Evolutionary conservation across 53 echinoderm and acorn worm genomes (phyloP).

Genomic region (Hippasteria phrygiana): DNA sequence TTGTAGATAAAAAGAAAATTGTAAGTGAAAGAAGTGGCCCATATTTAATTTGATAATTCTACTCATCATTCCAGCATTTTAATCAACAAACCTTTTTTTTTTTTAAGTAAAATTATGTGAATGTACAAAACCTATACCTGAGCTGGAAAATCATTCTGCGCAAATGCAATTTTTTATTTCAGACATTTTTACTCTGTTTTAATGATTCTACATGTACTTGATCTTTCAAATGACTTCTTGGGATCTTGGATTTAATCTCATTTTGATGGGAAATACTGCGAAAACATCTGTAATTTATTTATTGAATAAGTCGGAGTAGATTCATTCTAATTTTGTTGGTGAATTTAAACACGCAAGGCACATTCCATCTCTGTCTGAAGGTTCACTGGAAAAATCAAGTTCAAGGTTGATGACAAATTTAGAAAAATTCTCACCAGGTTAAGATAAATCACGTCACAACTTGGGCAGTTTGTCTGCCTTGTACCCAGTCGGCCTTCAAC

Average conservation of each 20-base stretch:
- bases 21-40: too few species aligned
- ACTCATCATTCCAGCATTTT: too few species aligned
- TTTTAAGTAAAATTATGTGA: too few species aligned
- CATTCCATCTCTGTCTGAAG: slow-evolving; percentile 36
- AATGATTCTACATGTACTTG: too few species aligned
- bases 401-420: slow-evolving; percentile 44
- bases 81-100: too few species aligned
- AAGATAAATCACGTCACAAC: not conserved
- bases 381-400: slow-evolving; percentile 1
- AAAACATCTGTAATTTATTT: slow-evolving; percentile 25
- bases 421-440: slow-evolving; percentile 11
- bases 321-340: slow-evolving; percentile 20
- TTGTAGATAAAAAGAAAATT: not conserved
- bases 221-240: too few species aligned
- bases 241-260: not conserved
- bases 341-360: slow-evolving; percentile 50
- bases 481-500: slow-evolving; percentile 1
- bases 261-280: slow-evolving; percentile 16
- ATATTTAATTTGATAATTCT: too few species aligned
- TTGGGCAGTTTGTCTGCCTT: not conserved
- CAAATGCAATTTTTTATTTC: too few species aligned
- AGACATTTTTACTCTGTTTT: too few species aligned
- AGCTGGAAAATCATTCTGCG: too few species aligned
- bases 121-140: too few species aligned
- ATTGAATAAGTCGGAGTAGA: slow-evolving; percentile 30